Base-by-base conservation (phyloP, 2,797 vertebrate genomes). In the Sebastes cheni region DNA sequence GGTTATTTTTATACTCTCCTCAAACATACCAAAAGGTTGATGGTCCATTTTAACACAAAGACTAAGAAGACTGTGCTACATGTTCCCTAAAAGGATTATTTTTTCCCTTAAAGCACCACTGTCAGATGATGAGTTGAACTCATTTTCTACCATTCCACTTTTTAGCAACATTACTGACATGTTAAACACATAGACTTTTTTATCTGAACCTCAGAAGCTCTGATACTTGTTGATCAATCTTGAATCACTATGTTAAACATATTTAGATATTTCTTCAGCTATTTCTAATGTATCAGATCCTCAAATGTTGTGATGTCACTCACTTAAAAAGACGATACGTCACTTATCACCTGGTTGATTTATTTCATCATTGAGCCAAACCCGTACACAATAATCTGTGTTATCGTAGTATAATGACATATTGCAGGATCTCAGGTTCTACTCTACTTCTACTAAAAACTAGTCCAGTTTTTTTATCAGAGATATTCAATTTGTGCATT, bases 341-440 rank as follows among this genome's bases (percentile, higher is more conserved):
- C 23, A 62, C 34, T 39, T 32, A 23, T 66, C 42, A 18, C 8
- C 36, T 34, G 23, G 52, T 77, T 67, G 32, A 69, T 77, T 64
- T 65, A 61, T 75, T 67, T 66, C 3, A 62, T 73, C 16, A 61
- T 75, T 72, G 67, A 84, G 67, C 76, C 68, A 70, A 80, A 70
- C 22, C 16, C 13, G 52, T 58, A 72, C 22, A 80, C 62, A 78
- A 29, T 64, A 66, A 55, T 70, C 20, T 67, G 52, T 77, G 29
- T 16, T 75, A 61, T 68, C 10, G 50, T 77, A 65, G 46, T 64
- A 20, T 52, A 62, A 22, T 13, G 11, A 4, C 27, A 64, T 62
- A 34, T 80, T 80, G 39, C 78, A 80, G 69, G 83, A 83, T 86
- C 92, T 94, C 93, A 94, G 92, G 92, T 93, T 92, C 67, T 61